A percentile compares a stretch with the other conserved stretches of the same genome.
phyloP scores from a whole-genome alignment of 2,888 invertebrate genomes.

The Idaea dimidiata region DNA sequence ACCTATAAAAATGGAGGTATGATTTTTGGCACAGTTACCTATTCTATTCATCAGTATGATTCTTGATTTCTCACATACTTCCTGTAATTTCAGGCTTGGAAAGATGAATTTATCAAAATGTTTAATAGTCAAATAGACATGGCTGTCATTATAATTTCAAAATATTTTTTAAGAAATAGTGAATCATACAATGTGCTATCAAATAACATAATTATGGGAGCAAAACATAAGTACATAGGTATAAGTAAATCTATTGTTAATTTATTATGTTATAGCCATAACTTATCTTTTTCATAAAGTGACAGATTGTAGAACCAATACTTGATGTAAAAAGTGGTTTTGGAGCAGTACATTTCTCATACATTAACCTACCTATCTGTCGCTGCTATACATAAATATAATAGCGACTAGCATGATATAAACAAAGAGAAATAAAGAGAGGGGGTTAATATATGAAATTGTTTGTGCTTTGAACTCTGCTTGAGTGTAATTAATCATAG shows the following conservation, averaged over 20 bases:
- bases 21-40: background rate
- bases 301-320: no score
- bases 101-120: no score
- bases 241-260: background rate
- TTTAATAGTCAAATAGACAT: background rate
- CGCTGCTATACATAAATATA: no score
- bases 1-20: conserved; percentile 5
- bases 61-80: background rate
- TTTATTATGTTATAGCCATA: background rate
- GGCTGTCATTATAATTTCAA: background rate
- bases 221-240: background rate
- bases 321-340: no score
- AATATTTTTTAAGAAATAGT: background rate
- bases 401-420: no score
- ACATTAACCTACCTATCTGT: no score
- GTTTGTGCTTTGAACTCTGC: no score
- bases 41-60: background rate
- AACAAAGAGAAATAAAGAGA: no score
- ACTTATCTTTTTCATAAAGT: no score
- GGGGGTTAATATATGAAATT: no score
- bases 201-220: background rate
- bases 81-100: no score
- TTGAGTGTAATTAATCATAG: background rate
- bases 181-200: background rate
- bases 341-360: no score